Evolutionary conservation across 2,797 vertebrate genomes (phyloP).

Genomic region (Catharus ustulatus): DNA sequence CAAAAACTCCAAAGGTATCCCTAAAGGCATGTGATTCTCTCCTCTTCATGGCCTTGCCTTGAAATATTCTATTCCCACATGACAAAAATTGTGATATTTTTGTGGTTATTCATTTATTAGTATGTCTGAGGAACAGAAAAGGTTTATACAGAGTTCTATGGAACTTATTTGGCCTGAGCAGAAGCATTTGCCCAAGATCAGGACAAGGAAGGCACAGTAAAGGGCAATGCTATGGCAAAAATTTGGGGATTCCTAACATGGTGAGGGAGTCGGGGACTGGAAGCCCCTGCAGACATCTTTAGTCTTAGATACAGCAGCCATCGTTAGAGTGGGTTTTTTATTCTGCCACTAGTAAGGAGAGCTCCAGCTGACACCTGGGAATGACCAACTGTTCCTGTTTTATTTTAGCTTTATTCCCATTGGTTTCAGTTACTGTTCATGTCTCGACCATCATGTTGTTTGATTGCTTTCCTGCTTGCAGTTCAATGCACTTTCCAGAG

Average conservation of each 20-base stretch:
- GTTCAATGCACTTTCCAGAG: neutral
- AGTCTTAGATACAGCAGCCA: neutral
- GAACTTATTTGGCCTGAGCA: neutral
- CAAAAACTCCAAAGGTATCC: neutral
- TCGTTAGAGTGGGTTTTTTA: neutral
- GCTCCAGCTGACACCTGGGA: neutral
- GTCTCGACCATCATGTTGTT: neutral
- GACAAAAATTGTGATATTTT: neutral
- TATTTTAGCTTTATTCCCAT: neutral
- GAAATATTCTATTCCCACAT: neutral
- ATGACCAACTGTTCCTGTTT: neutral
- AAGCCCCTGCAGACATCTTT: neutral
- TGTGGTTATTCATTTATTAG: neutral
- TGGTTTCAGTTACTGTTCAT: neutral
- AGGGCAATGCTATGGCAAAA: neutral
- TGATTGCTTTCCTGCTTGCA: neutral
- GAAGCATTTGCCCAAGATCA: neutral
- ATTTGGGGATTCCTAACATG: neutral
- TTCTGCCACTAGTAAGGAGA: neutral
- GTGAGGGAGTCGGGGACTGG: neutral
- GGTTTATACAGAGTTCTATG: fast-evolving
- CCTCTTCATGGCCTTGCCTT: neutral
- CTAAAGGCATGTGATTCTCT: neutral
- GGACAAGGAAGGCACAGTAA: neutral
- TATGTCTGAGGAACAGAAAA: neutral